Percentiles rank a stretch among this genome's conserved stretches.
phyloP scores from a whole-genome alignment of 2,797 vertebrate genomes.

The Psittacula echo region DNA sequence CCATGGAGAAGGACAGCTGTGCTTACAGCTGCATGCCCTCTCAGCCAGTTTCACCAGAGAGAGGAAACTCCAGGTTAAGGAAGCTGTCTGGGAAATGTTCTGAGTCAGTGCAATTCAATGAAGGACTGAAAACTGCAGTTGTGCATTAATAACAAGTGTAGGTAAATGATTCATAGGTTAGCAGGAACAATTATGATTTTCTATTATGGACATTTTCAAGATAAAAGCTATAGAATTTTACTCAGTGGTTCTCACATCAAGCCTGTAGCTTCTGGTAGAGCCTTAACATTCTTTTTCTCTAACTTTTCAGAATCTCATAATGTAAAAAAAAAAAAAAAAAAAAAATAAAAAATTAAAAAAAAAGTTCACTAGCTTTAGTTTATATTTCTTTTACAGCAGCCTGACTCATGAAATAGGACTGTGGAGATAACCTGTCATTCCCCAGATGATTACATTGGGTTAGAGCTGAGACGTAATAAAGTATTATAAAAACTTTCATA shows the following conservation, averaged over 20 bases:
- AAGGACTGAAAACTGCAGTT: neutral
- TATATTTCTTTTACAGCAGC: neutral
- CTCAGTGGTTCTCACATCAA: neutral
- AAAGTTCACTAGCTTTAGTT: neutral
- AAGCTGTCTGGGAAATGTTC: neutral
- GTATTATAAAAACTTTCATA: neutral
- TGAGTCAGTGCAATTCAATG: neutral
- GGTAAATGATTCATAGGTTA: constrained; percentile 6
- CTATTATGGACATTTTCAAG: neutral
- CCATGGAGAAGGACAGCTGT: accelerated
- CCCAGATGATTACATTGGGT: neutral
- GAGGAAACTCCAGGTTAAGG: neutral
- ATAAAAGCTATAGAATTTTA: neutral
- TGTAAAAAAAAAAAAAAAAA: accelerated
- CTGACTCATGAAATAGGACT: neutral
- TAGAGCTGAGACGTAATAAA: neutral
- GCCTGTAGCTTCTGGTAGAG: neutral
- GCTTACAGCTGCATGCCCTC: neutral
- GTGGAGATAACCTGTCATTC: neutral
- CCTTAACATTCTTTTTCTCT: neutral
- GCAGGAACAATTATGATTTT: neutral
- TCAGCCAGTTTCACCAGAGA: neutral
- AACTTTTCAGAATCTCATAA: neutral
- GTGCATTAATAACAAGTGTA: neutral
- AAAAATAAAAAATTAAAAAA: too few species aligned